phyloP scores from a whole-genome alignment of 2,888 invertebrate genomes.

The Papilio elwesi region DNA sequence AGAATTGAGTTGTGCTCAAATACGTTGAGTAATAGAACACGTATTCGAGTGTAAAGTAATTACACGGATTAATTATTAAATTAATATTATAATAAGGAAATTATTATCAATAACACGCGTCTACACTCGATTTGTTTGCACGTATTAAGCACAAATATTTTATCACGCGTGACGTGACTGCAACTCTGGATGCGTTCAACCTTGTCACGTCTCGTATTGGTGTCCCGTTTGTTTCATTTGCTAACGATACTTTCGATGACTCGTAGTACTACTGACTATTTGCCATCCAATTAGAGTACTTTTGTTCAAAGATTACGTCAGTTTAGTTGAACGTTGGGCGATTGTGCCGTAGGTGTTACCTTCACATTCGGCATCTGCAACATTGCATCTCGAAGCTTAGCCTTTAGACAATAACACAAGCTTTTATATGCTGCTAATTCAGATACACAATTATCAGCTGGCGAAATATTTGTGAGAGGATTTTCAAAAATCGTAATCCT shows the following conservation, averaged over 20 bases:
- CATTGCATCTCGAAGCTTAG: not conserved
- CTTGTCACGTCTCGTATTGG: slow-evolving; percentile 35
- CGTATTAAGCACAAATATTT: slow-evolving; percentile 36
- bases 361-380: slow-evolving; percentile 21
- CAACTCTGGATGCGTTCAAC: slow-evolving; percentile 11
- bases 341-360: slow-evolving; percentile 21
- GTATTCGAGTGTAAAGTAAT: slow-evolving; percentile 3
- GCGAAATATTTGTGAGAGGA: not conserved
- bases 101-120: slow-evolving; percentile 19
- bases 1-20: no score
- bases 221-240: slow-evolving; percentile 28
- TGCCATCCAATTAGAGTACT: slow-evolving; percentile 42
- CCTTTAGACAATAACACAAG: not conserved
- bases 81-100: slow-evolving; percentile 28
- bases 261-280: slow-evolving; percentile 33
- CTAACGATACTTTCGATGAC: slow-evolving; percentile 36
- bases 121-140: slow-evolving; percentile 26
- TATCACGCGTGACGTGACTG: slow-evolving; percentile 31
- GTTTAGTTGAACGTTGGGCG: slow-evolving; percentile 23
- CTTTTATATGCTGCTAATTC: not conserved
- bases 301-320: slow-evolving; percentile 37
- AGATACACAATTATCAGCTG: not conserved
- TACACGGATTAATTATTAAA: slow-evolving; percentile 14
- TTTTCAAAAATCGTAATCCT: not conserved
- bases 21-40: no score